Evolutionary conservation across 2,888 invertebrate species (phyloP), one percentile per base, ranked within the genome.

Genomic region (Salpingus planirostris): DNA sequence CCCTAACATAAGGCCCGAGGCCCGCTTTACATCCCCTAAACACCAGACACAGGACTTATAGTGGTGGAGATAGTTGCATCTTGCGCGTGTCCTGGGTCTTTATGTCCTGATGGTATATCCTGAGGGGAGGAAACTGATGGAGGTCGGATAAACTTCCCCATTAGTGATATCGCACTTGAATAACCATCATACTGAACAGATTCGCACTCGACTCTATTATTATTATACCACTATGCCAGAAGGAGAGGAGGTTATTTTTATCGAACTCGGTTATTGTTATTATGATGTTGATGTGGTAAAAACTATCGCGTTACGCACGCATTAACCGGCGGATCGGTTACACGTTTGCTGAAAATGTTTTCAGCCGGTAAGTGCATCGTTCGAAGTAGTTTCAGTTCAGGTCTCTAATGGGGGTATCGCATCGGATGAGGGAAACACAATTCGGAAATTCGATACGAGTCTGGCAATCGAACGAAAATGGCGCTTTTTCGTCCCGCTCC

Each of bases 1-100:
- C 40, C 44, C 45, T 43, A 49, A 49, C 43, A 36, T 35, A 47
- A 46, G 49, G 36, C 40, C 44, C 39, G 42, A 37, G 49, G 47
- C 44, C 37, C 42, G 46, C 43, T 49, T 49, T n/a, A n/a, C n/a
- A n/a, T n/a, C n/a, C n/a, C n/a, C n/a, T n/a, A n/a, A n/a, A n/a
- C n/a, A n/a, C n/a, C n/a, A n/a, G n/a, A 48, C 42, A 44, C 46
- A 44, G 30, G 29, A 30, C 33, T 35, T 31, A n/a, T n/a, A n/a
- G n/a, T 33, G 26, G 18, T 27, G 21, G 22, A 41, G 29, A 38
- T 29, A 38, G 36, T 38, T 41, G 41, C 41, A 41, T 41, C 36
- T 41, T 38, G 38, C 28, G 38, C 32, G 38, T 38, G 41, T 37
- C 26, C 26, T 38, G 35, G 38, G 27, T 32, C 34, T 34, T 39